These are phyloP conservation scores for Rhynchotus rufescens DNA, from an alignment of 2,797 vertebrate genomes.

Conservation along the genomic window DNA sequence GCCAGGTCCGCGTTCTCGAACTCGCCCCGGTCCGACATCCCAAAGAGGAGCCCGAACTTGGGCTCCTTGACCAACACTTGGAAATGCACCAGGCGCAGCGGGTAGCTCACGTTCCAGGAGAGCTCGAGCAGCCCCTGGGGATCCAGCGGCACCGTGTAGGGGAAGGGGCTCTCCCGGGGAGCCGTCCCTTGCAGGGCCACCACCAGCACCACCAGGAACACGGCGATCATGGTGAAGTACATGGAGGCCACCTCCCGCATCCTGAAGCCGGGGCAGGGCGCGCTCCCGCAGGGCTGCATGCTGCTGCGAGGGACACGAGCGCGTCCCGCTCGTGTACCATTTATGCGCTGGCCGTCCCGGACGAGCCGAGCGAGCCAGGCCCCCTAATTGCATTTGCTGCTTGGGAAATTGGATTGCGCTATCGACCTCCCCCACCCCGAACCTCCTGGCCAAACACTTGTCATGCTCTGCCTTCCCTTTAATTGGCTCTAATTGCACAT, in stretches of 20 bases:
- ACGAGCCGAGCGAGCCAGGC: constrained; percentile 75
- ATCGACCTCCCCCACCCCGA: constrained; percentile 75
- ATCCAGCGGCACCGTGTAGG: constrained; percentile 89
- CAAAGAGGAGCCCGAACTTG: constrained; percentile 87
- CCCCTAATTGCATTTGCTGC: constrained; percentile 90
- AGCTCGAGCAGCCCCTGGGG: constrained; percentile 86
- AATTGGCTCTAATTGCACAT: constrained; percentile 88
- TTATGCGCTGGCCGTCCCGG: constrained; percentile 84
- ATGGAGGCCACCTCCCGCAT: constrained; percentile 88
- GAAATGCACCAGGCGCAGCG: constrained; percentile 83
- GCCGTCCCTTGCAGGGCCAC: constrained; percentile 85
- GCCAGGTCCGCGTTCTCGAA: constrained; percentile 89
- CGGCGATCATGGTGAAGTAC: constrained; percentile 88
- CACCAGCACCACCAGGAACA: constrained; percentile 91
- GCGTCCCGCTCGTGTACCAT: constrained; percentile 68
- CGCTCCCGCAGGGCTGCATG: constrained; percentile 56
- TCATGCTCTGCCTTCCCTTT: constrained; percentile 81
- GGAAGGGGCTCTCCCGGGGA: constrained; percentile 73
- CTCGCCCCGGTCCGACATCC: constrained; percentile 93
- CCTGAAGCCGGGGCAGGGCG: constrained; percentile 80
- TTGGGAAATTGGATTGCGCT: constrained; percentile 90
- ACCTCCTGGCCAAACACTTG: constrained; percentile 80
- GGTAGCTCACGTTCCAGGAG: constrained; percentile 93
- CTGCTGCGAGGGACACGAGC: not conserved
- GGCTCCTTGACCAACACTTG: constrained; percentile 82